Base-by-base conservation (phyloP, 2,888 invertebrate species). In the Scaptomyza polygonia region DNA sequence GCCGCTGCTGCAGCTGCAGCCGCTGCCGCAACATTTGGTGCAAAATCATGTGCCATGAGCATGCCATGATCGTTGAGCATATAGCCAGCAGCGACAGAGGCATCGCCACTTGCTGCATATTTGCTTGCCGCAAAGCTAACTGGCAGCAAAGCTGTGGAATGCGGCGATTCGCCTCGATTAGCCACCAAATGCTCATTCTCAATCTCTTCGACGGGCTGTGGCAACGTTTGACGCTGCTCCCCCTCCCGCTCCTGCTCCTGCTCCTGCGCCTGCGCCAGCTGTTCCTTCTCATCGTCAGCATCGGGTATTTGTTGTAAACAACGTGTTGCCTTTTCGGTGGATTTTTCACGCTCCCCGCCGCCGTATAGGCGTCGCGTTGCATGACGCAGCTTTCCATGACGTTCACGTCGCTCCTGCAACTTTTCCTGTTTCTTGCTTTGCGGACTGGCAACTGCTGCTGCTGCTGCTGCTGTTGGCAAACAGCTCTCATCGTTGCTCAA, bases 1-100 rank as follows among this genome's bases (percentile, higher is more conserved):
- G 72, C 83, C 5, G 72, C 80, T 6, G 83, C 79, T 4, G 76
- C 82, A 8, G 69, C 82, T 8, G 77, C 72, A 1, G 79, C 72
- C 4, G 79, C 78, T 8, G 83, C 85, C 3, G 84, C 86, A 44
- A 80, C 81, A 47, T 52, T 81, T n/a, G 84, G 83, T 4, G 79
- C 49, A 65, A 89, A 90, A 7, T 90, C 90, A 56, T 90, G 90
- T 0, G 90, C 80, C 89, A 90, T 81, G 14, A 90, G 42, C 55
- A 90, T 81, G 71, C 90, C 89, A 40, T 90, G 90, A 56, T 90
- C 90, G 51, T 90, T 90, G 54, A 90, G 76, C 57, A 90, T 55
- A 54, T 90, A 90, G 11, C 88, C 88, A 8, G 39, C 54, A 8
- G 43, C 45, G 42, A 14, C 11, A 12, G 32, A 45, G 5, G 34